Base-by-base conservation (phyloP, 2,888 invertebrate species). In the Apamea monoglypha region DNA sequence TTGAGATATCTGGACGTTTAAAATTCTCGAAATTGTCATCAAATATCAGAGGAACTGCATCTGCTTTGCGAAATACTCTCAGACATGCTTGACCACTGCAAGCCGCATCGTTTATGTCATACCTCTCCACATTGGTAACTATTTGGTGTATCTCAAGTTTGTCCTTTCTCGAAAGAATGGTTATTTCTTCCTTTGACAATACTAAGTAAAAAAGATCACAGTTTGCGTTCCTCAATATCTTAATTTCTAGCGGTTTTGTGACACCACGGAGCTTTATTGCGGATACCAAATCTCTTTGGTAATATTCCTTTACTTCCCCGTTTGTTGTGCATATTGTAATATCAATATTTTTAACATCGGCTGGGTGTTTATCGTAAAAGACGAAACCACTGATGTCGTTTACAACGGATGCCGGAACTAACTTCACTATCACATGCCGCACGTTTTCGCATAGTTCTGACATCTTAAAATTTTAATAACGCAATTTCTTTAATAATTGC, bases 341-440 rank as follows among this genome's bases (percentile, higher is more conserved):
- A 88, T 97, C 96, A 78, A 95, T 89, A 21, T 80, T 81, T 73
- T 90, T 94, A 16, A 82, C 72, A 76, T 94, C 94, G 76, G 87
- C 89, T 12, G 96, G 96, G 85, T 96, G 95, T 63, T 94, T 85
- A 83, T 96, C 96, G 83, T 95, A 95, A 44, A 96, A 94, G 2
- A 91, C 92, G 83, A 94, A 96, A 90, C 95, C 94, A 56, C 87
- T 71, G 12, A 95, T 90, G 32, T 95, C 93, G 50, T 91, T 91
- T 18, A 94, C 7, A 61, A 94, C 74, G 29, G 94, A 91, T 21
- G 91, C 84, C 18, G 96, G 96, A 61, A 96, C 84, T 66, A 94
- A 83, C 73, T 90, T 93, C 16, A 83, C 29, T 40, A 96, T 44
- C 73, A 92, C 92, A 83, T 92, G 89, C 0, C 88, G 90, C 18